Percentiles rank a stretch among this genome's conserved stretches.
phyloP scores from a whole-genome alignment of 2,888 invertebrate genomes.

The Pocota personata region DNA sequence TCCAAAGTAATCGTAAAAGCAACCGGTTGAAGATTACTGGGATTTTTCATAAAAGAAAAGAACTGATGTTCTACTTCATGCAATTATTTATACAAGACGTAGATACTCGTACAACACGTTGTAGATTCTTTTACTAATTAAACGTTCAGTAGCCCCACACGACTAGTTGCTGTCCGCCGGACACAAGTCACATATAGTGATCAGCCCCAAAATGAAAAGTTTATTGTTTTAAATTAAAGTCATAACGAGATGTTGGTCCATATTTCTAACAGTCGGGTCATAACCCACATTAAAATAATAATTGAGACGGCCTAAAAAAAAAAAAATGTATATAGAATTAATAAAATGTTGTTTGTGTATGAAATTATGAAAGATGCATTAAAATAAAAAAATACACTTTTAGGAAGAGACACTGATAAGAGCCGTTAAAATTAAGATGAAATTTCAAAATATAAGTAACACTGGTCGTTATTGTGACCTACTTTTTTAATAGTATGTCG shows the following conservation, averaged over 20 bases:
- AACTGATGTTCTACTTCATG: not conserved
- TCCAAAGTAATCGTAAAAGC: not conserved
- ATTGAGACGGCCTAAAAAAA: conserved; percentile 15
- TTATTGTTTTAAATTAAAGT: conserved; percentile 6
- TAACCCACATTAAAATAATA: conserved; percentile 19
- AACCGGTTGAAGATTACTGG: not conserved
- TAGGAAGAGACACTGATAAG: conserved; percentile 25
- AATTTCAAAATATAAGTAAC: not conserved
- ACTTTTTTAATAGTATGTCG: not conserved
- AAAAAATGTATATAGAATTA: not conserved
- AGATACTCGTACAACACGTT: not conserved
- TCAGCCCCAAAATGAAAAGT: not conserved
- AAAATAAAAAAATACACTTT: not conserved
- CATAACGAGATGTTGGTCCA: conserved; percentile 37
- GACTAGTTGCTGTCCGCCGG: not conserved
- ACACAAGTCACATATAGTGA: not conserved
- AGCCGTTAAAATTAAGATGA: not conserved
- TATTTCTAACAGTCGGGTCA: conserved; percentile 37
- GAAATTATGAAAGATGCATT: conserved; percentile 30
- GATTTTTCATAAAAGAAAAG: too few relatives aligned
- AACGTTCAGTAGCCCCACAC: not conserved
- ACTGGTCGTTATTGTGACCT: not conserved
- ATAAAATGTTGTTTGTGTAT: not conserved
- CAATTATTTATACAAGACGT: not conserved
- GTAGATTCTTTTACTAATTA: not conserved